A percentile compares a stretch with the other conserved stretches of the same genome.
phyloP scores from a whole-genome alignment of 1,140 invertebrate genomes.

The Sycophaga agraensis region DNA sequence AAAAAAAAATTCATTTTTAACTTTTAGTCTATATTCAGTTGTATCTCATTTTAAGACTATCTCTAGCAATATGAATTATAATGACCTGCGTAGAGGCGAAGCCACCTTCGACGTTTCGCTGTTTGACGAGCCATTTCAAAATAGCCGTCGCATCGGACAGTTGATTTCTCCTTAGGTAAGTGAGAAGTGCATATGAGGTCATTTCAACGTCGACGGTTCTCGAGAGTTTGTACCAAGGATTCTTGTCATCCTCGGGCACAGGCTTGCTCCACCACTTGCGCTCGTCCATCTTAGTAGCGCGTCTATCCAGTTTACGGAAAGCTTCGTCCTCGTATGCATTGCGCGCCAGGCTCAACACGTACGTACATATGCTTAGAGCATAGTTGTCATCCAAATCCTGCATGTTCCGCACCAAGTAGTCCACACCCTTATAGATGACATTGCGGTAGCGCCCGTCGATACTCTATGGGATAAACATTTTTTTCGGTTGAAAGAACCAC shows the following conservation, averaged over 20 bases:
- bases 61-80: neutral
- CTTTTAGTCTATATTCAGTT: too few relatives aligned
- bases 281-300: conserved; percentile 54
- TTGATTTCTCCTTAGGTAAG: conserved; percentile 68
- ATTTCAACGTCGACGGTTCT: conserved; percentile 84
- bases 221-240: conserved; percentile 71
- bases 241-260: conserved; percentile 64
- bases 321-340: conserved; percentile 67
- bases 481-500: too few relatives aligned
- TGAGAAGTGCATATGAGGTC: conserved; percentile 79
- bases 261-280: conserved; percentile 74
- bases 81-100: conserved; percentile 77
- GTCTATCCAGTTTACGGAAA: conserved; percentile 68
- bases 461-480: too few relatives aligned
- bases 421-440: conserved; percentile 73
- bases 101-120: conserved; percentile 79
- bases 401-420: conserved; percentile 77
- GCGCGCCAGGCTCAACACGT: conserved; percentile 75
- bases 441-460: conserved; percentile 58
- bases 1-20: too few relatives aligned
- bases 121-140: conserved; percentile 80
- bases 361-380: conserved; percentile 74
- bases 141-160: conserved; percentile 74
- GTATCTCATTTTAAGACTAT: too few relatives aligned
- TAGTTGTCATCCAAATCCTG: conserved; percentile 73